Base-by-base conservation (phyloP, 1,140 invertebrate genomes). In the Neodiprion lecontei region DNA sequence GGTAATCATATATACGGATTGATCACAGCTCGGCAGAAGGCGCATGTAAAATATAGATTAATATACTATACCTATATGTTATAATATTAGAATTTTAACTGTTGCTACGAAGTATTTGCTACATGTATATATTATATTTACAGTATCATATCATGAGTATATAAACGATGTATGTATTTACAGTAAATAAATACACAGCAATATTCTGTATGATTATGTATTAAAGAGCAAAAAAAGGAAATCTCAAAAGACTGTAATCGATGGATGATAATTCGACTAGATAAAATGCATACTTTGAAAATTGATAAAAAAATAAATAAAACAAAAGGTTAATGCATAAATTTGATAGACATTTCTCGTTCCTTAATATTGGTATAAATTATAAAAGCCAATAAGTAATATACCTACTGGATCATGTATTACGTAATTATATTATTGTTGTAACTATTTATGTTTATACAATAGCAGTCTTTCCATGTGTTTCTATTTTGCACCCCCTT, bases 1-100 rank as follows among this genome's bases (percentile, higher is more conserved):
- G 78, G 28, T 40, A 40, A 40, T 40, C 28, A 40, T 40, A 40
- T 61, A 61, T 61, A 61, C 53, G 53, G 53, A 61, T 61, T 82
- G 78, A 87, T 87, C 86, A 86, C 86, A 87, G 85, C 81, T 86
- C 84, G 80, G 86, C 84, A 86, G 82, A 86, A 87, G 85, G 86
- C 28, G 28, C 85, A 76, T 83, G 79, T 84, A 82, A 79, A 79
- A 79, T 80, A 61, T 61, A 61, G 53, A 14, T 61, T 61, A 61
- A 12, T 12, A 61, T 61, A 21, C 17, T 21, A 40, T 40, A 40
- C 28, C 28, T 40, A 40, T 71, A n/a, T 78, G 67, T 77, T 77
- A 67, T 17, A 65, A 67, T 17, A 65, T 14, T 73, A 71, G 47
- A 68, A 69, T 47, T 69, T 2, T 75, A 61, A 66, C 17, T 17